Evolutionary conservation across 1,140 invertebrate genomes (phyloP).

Genomic region (Caerostris extrusa): DNA sequence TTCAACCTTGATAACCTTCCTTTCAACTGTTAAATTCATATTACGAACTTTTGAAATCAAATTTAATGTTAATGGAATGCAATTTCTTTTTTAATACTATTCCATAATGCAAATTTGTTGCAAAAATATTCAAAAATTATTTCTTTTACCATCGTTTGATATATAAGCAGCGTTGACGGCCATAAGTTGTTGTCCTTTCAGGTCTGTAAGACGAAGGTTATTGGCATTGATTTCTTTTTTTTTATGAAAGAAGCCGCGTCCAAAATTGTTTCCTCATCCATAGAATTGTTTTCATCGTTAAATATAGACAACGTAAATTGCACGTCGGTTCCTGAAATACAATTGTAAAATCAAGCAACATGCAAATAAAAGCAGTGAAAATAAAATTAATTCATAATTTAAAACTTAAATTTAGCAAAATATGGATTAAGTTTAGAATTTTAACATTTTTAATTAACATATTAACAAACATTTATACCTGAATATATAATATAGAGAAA

Average conservation of each 20-base stretch:
- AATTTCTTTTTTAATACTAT: background rate
- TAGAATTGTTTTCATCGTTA: conserved; percentile 58
- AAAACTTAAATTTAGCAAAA: too few species aligned
- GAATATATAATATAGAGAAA: too few species aligned
- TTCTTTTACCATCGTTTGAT: conserved; percentile 36
- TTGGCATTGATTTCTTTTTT: conserved; percentile 33
- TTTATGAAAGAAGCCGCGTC: conserved; percentile 63
- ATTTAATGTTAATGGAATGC: background rate
- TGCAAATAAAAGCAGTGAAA: too few species aligned
- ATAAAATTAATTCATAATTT: too few species aligned
- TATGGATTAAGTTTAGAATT: too few species aligned
- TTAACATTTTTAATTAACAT: too few species aligned
- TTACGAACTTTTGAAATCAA: background rate
- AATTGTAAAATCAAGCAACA: background rate
- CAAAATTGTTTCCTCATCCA: conserved; percentile 48
- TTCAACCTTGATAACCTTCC: background rate
- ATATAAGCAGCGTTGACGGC: conserved; percentile 2
- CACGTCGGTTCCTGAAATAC: conserved; percentile 54
- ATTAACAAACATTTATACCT: too few species aligned
- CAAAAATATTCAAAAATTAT: background rate
- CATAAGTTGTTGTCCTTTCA: conserved; percentile 43
- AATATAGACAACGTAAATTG: conserved; percentile 47
- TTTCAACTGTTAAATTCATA: background rate
- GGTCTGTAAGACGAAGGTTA: conserved; percentile 30
- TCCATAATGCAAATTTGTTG: background rate